Base-by-base conservation (phyloP, 2,113 vertebrate genomes). In the Pithys albifrons region DNA sequence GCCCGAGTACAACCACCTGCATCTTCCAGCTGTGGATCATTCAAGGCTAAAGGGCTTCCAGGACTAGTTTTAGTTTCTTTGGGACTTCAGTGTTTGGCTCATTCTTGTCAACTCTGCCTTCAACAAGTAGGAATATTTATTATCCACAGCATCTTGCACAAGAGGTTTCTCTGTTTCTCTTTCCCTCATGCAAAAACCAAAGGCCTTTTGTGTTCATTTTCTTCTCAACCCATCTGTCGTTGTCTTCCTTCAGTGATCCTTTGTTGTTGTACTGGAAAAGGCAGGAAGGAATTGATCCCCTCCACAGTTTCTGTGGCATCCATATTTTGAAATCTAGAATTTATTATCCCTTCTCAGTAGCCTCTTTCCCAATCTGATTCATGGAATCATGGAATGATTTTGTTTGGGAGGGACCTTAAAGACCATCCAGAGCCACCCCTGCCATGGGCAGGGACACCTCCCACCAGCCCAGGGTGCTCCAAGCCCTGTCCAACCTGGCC, bases 41-140 rank as follows among this genome's bases (percentile, higher is more conserved):
- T 71, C 27, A 19, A 80, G 41, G 25, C 25, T 84, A 67, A 66
- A 55, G n/a, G 23, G 27, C 19, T 39, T 66, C 37, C 48, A 66
- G 58, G 19, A 48, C 22, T 19, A 22, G 6, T 4, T 41, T 57
- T 82, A 22, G 14, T 37, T 82, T 61, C 35, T 39, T 17, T 27
- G 23, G 49, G 4, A 6, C 12, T 82, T 72, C 52, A 72, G 35
- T 1, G 0, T 33, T n/a, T n/a, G 31, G 24, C 6, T 72, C 0
- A 0, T 77, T 71, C 22, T 43, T 37, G 29, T 33, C 41, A 46
- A 18, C 6, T 35, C 17, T 73, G 12, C 20, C 16, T 7, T 29
- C 5, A 2, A 37, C 3, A 29, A 51, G 14, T 39, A 22, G 29
- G 19, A 73, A 35, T 28, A n/a, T 57, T 67, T 67, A 33, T 41